Evolutionary conservation across 2,888 invertebrate genomes (phyloP), one percentile per base, ranked within the genome.

Genomic region (Drosophila hawaiiensis): DNA sequence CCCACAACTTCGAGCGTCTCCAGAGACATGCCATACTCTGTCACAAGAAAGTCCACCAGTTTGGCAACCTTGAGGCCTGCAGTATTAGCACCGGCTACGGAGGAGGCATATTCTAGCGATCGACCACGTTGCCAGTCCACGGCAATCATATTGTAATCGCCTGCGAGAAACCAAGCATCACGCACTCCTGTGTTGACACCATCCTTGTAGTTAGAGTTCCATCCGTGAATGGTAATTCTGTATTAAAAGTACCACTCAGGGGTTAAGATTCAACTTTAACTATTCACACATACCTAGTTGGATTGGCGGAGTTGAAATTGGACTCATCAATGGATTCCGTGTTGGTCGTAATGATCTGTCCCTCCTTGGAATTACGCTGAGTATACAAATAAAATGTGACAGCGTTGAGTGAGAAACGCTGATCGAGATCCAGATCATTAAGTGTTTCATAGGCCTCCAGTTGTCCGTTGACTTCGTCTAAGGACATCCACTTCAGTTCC

Each of bases 101-200:
- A 95, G 5, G 94, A 89, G 59, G 94, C 93, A 75, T 95, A 95
- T 77, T 95, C 95, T 9, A 95, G 92, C 66, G 94, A 95, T 2
- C 89, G 84, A 0, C 95, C 95, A 3, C 95, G 95, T 1, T 91
- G 92, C 95, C 95, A 95, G 79, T 95, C 95, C 7, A 95, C 94
- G 1, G 94, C 94, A 53, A 95, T 94, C 69, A 95, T 94, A 76
- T 95, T 95, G 71, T 94, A 92, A 68, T 95, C 94, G 41, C 94
- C 95, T 4, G 94, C 92, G 56, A 94, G 93, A 25, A 95, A 92
- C 80, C 95, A 95, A 0, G 95, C 95, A 7, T 72, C 62, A 29
- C 91, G 91, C 3, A 92, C 77, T 7, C 79, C 76, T 4, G 33
- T 66, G 62, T 92, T 92, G 1, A 92, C 65, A 7, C 77, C 80